phyloP scores from a whole-genome alignment of 2,797 vertebrate species.

The Cuniculus paca region DNA sequence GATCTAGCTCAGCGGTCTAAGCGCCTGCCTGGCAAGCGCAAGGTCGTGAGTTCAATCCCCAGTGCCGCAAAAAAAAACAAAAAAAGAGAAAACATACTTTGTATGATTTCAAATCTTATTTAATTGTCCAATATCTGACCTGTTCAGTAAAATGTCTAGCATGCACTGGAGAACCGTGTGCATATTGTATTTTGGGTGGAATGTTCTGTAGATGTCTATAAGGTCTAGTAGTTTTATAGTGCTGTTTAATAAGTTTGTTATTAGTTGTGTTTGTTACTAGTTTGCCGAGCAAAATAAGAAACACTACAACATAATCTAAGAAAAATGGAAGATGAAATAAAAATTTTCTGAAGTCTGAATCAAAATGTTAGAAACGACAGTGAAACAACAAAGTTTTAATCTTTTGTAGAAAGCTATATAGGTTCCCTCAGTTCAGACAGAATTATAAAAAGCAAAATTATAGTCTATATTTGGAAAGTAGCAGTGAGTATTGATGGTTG shows the following conservation, averaged over 20 bases:
- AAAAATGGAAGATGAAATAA: slow-evolving; percentile 45
- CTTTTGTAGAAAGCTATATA: slow-evolving; percentile 27
- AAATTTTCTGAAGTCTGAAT: slow-evolving; percentile 42
- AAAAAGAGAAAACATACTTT: slow-evolving; percentile 21
- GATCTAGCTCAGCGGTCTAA: no score
- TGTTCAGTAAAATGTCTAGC: not conserved
- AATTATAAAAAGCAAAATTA: slow-evolving; percentile 1
- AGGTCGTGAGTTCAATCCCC: no score
- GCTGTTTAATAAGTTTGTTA: slow-evolving; percentile 17
- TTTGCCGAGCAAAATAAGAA: slow-evolving; percentile 57
- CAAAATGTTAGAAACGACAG: slow-evolving; percentile 25
- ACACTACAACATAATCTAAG: slow-evolving; percentile 37
- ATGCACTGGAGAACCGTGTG: not conserved
- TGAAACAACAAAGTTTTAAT: slow-evolving; percentile 35
- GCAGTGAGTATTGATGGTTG: not conserved
- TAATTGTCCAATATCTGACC: not conserved
- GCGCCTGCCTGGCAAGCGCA: no score
- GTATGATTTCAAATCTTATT: not conserved
- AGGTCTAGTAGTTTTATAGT: not conserved
- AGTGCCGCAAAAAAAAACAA: no score
- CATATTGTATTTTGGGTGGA: not conserved
- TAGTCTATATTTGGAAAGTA: not conserved
- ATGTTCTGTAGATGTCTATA: not conserved
- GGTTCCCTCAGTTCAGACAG: not conserved
- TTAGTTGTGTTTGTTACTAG: not conserved